Evolutionary conservation across 2,888 invertebrate genomes (phyloP).

Genomic region (Flexamia atlantica): DNA sequence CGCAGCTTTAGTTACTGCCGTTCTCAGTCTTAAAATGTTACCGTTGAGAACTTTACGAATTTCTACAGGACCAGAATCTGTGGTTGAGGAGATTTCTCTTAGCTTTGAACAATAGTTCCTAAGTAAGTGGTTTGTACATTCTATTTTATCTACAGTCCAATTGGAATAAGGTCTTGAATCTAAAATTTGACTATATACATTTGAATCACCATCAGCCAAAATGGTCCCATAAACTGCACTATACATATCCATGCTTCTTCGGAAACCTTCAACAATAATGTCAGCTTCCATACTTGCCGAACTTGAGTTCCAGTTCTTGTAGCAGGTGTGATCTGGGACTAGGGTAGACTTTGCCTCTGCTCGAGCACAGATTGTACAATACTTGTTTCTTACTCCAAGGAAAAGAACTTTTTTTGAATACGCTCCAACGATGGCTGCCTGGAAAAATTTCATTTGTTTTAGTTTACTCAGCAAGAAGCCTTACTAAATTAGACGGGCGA

Average conservation of each 20-base stretch:
- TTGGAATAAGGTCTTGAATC: conserved; percentile 69
- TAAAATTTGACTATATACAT: conserved; percentile 70
- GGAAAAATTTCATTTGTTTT: no score
- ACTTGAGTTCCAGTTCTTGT: no score
- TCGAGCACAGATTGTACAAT: conserved; percentile 71
- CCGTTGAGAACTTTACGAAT: conserved; percentile 27
- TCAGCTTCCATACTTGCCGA: conserved; percentile 72
- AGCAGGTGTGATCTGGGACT: conserved; percentile 70
- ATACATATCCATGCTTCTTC: conserved; percentile 70
- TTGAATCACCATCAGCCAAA: conserved; percentile 73
- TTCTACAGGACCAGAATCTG: conserved; percentile 32
- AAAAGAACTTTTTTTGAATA: conserved; percentile 70
- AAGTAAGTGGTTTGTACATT: conserved; percentile 71
- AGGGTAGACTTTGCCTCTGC: conserved; percentile 66
- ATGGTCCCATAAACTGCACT: conserved; percentile 70
- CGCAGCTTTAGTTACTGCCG: conserved; percentile 48
- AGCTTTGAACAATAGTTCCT: conserved; percentile 63
- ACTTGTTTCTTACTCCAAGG: conserved; percentile 71
- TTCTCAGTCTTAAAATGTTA: conserved; percentile 22
- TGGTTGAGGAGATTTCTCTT: conserved; percentile 37
- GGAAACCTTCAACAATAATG: conserved; percentile 72
- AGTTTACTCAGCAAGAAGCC: no score
- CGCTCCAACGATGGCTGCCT: conserved; percentile 65
- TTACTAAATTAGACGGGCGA: no score
- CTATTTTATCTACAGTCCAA: conserved; percentile 71